Base-by-base conservation (phyloP, 53 echinoderm and acorn worm species). In the Echinarachnius parma region DNA sequence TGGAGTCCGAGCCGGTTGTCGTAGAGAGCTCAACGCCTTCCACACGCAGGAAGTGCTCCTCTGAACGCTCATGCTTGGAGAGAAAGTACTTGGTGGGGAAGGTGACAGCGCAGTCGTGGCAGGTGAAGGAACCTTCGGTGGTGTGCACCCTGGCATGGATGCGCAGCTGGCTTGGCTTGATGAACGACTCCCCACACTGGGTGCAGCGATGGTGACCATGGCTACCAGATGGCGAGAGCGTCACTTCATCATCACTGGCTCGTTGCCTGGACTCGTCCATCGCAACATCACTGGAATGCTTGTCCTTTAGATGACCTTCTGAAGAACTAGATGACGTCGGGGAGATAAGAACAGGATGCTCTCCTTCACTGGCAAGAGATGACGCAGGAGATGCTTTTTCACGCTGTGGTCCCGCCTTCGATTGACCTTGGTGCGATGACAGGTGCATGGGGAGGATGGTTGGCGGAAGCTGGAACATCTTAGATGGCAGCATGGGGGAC, bases 81-180 rank as follows among this genome's bases (percentile, higher is more conserved):
- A 98, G 61, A 45, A 87, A 58, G 60, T 62, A 80, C 77, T 83
- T 82, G 4, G 83, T 92, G 82, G 76, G 58, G 88, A 67, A 59
- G 76, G 81, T 59, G 16, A 88, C 61, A 26, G 66, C 27, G 36
- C 98, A 98, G 53, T 98, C 91, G 35, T 88, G 82, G 46, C 91
- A 96, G 11, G 79, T 82, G 62, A 82, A 96, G 20, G 87, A 67
- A 21, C 79, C 63, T 37, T 96, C 96, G 28, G 82, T 75, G 10
- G 71, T 75, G 56, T 96, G 91, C 21, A 84, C 81, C 50, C 98
- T 65, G 79, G 81, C 88, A 30, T 98, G 98, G 31, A 98, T 98
- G 16, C 98, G 78, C 50, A 98, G 88, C 75, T 98, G 98, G 58
- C 88, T 98, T 1, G 91, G 91, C 67, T 98, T 98, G 80, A 84